These are phyloP conservation scores for Heterodera schachtii DNA, from an alignment of 1,140 invertebrate species.

Conservation along the genomic window DNA sequence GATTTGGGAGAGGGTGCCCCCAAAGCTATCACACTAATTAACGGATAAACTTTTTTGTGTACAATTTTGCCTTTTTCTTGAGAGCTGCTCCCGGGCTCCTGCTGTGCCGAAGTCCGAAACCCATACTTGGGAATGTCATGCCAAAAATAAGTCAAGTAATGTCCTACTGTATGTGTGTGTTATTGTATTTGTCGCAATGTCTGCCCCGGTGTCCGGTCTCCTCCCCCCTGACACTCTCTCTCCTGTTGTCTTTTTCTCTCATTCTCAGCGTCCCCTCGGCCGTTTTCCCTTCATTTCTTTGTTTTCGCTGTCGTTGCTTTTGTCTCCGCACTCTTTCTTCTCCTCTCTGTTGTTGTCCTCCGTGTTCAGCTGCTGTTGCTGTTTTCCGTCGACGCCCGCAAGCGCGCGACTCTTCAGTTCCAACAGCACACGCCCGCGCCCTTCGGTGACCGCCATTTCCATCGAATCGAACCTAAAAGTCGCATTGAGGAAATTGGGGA, in stretches of 20 bases:
- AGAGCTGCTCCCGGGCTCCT: too few species aligned
- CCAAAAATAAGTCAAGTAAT: too few species aligned
- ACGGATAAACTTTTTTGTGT: too few species aligned
- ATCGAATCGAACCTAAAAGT: slow-evolving; percentile 35
- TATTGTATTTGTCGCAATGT: background rate
- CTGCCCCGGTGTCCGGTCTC: background rate
- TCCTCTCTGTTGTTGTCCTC: background rate
- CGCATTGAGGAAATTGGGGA: too few species aligned
- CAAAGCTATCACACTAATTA: too few species aligned
- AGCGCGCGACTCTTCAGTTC: slow-evolving; percentile 23
- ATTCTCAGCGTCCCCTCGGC: background rate
- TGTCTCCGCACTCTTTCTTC: background rate
- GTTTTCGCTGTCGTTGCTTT: background rate
- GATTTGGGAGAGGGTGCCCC: too few species aligned
- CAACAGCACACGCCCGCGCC: slow-evolving; percentile 35
- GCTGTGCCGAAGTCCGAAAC: too few species aligned
- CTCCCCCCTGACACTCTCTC: background rate
- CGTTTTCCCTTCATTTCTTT: background rate
- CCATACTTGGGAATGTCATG: too few species aligned
- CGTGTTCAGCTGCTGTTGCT: background rate
- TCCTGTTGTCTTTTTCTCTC: background rate
- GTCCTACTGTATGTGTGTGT: too few species aligned
- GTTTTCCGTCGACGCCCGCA: background rate
- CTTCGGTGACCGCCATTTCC: slow-evolving; percentile 41
- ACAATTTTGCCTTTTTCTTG: too few species aligned